Base-by-base conservation (phyloP, 2,888 invertebrate genomes). In the Cephus sareptanus region DNA sequence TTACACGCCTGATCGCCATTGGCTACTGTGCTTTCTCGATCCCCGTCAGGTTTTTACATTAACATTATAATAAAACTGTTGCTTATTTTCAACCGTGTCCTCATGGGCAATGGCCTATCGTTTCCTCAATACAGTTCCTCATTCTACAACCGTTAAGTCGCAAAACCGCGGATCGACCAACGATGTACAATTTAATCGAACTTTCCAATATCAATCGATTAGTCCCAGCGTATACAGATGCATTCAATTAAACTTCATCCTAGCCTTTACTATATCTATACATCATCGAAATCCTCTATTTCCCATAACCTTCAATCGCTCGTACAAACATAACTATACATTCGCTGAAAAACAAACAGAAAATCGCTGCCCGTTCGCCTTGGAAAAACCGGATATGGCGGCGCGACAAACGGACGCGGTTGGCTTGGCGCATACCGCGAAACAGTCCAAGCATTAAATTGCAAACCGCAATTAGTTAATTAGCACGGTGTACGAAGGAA, bases 401-500 rank as follows among this genome's bases (percentile, higher is more conserved):
- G 71, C 71, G 31, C 71, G 71, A 34, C 71, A 31, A 71, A 71
- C 30, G 56, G 56, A 56, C 23, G 6, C 23, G 56, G 56, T 56
- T 56, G 56, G 23, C 56, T 56, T 56, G 31, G 71, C 31, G 4
- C 71, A 71, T 71, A 71, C 34, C 73, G 77, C 34, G 69, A 76
- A 74, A 69, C 75, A 76, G 74, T 76, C 76, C 68, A 76, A 81
- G 78, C 79, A 75, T 82, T 81, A 82, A 82, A 82, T 81, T 82
- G 37, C 74, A 78, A 79, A 78, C 76, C 75, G 77, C 79, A 79
- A 81, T 82, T 82, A 82, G 81, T 81, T 78, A 70, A 82, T 82
- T 75, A 76, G 34, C 40, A 40, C 69, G 73, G 37, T 15, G 69
- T 34, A 23, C 74, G 37, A 70, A 35, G 74, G 35, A 69, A 77